A percentile compares a stretch with the other conserved stretches of the same genome.
Conservation (phyloP, 2,797 vertebrate genomes). For the Acrocephalus scirpaceus region DNA sequence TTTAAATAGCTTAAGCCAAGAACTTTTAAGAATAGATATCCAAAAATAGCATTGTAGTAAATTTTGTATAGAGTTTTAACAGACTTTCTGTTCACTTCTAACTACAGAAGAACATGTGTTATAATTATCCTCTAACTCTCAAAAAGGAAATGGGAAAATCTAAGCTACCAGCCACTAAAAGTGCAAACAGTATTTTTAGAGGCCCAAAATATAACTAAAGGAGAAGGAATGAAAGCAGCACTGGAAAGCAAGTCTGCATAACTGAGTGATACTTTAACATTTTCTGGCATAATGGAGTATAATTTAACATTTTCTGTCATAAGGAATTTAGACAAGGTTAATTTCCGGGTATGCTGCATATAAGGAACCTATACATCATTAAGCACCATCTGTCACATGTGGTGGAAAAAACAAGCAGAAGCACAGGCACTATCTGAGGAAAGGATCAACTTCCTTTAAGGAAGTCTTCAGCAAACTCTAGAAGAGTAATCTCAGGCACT, state of each 20-base stretch:
- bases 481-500: neutral
- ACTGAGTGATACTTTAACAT: neutral
- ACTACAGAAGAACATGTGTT: neutral
- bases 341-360: neutral
- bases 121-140: neutral
- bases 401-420: neutral
- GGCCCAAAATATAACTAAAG: neutral
- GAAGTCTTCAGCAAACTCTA: neutral
- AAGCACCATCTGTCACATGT: fast-evolving
- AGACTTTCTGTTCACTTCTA: neutral
- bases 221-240: neutral
- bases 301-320: neutral
- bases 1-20: slow-evolving; percentile 63
- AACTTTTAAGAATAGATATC: slow-evolving; percentile 45
- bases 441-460: neutral
- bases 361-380: neutral
- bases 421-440: neutral
- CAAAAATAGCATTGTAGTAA: slow-evolving; percentile 63
- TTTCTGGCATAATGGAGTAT: neutral
- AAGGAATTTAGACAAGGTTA: neutral
- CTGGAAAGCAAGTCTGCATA: neutral
- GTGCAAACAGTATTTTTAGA: neutral
- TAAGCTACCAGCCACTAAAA: neutral
- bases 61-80: slow-evolving; percentile 1
- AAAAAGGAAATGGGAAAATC: slow-evolving; percentile 22